Base-by-base conservation (phyloP, 2,888 invertebrate genomes). In the Portevinia maculata region DNA sequence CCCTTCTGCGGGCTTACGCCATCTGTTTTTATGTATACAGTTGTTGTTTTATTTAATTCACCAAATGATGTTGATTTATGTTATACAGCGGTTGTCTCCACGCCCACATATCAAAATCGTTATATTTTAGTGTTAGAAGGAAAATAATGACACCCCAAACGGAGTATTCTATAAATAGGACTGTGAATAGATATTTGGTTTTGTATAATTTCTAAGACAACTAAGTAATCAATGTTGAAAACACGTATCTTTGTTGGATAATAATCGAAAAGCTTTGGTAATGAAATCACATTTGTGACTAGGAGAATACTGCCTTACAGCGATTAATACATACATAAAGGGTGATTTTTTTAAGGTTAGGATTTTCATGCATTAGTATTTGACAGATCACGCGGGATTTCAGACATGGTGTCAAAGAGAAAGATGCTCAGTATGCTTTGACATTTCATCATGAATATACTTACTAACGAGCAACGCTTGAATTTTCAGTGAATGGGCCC, bases 61-160 rank as follows among this genome's bases (percentile, higher is more conserved):
- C 65, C 53, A 60, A 65, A 76, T 75, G 65, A 76, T 81, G 81
- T 81, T 81, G 75, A 75, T 81, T 75, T 64, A 65, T 75, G 70
- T 53, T 48, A 57, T 34, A 57, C 28, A 60, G n/a, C 62, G 59
- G 59, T 34, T 59, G 32, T 37, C 41, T 59, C 3, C 46, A 28
- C 41, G 53, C 37, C 41, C 50, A 13, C 48, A 67, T 44, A 15
- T 4, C 11, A 17, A 13, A 41, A 34, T 24, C 24, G 13, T n/a
- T 6, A 48, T n/a, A 11, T 28, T 17, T 48, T 73, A 59, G 48
- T 60, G 44, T 24, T 41, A 52, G 37, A 52, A 50, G 37, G 17
- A 28, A 34, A 52, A 39, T 62, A 39, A 13, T 44, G 24, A 32
- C 48, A 41, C 48, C 67, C 59, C 9, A 3, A 19, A 44, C 17